Evolutionary conservation across 92 coral and sea anemone genomes (phyloP).

Genomic region (Chrysogorgia sp.): DNA sequence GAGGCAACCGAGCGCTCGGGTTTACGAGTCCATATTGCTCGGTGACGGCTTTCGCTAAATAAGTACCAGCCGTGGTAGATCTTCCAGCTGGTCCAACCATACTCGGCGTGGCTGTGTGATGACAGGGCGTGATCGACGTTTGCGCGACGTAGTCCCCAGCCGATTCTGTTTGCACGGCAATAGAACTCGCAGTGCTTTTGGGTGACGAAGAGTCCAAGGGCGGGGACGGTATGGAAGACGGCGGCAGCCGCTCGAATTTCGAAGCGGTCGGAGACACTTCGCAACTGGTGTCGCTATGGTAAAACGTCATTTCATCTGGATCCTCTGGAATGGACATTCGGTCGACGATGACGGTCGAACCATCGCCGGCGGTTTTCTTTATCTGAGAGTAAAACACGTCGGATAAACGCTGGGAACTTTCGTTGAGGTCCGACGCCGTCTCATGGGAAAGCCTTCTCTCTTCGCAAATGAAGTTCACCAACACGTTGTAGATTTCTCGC

Average conservation of each 20-base stretch:
- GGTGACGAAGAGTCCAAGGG: slow-evolving; percentile 40
- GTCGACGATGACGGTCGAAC: not conserved
- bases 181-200: slow-evolving; percentile 29
- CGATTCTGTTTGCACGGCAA: slow-evolving; percentile 26
- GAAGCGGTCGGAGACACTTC: slow-evolving; percentile 36
- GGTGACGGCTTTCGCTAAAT: not conserved
- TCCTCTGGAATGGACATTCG: slow-evolving; percentile 5
- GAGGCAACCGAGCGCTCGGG: not conserved
- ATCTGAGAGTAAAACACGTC: slow-evolving; percentile 13
- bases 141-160: not conserved
- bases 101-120: not conserved
- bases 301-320: slow-evolving; percentile 28
- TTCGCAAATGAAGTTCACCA: slow-evolving; percentile 24
- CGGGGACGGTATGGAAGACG: slow-evolving; percentile 24
- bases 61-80: not conserved
- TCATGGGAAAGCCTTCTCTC: not conserved
- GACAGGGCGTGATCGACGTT: not conserved
- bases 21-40: not conserved
- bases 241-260: slow-evolving; percentile 10
- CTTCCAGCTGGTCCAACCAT: not conserved
- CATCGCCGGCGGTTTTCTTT: not conserved
- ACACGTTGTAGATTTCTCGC: slow-evolving; percentile 32
- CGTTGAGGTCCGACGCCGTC: not conserved
- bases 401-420: not conserved
- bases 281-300: slow-evolving; percentile 44